Base-by-base conservation (phyloP, 1,140 invertebrate species). In the Babylonia areolata region DNA sequence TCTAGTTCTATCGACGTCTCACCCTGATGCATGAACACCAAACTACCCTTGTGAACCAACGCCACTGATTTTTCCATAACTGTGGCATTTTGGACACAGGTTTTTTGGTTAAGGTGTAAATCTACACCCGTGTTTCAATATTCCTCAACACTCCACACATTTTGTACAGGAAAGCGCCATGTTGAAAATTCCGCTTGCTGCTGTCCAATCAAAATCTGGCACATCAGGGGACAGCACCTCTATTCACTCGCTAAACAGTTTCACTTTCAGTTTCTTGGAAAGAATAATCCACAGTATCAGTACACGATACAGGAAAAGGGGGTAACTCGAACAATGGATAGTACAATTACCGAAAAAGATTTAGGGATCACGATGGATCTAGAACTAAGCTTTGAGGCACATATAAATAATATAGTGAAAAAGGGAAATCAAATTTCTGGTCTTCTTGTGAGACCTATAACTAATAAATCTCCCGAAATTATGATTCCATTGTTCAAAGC, bases 11-110 rank as follows among this genome's bases (percentile, higher is more conserved):
- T 23, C 15, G 51, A 82, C 1, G 33, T 28, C 28, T 39, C 33
- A 15, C 28, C 20, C 54, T 69, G 31, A 23, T 23, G 23, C 3
- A 82, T 20, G 15, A 12, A 82, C 35, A 82, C 9, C 35, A 82
- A 69, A 23, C 81, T 31, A 11, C 81, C 81, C 0, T 64, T 39
- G 20, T 69, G 35, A 37, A 39, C 54, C 31, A 64, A 0, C 2
- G 54, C 15, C 54, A 39, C 33, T 69, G 54, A 35, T n/a, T 82
- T n/a, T 3, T 69, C 54, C 81, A 82, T 82, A 5, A 35, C 81
- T 40, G 15, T 35, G 46, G 15, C 39, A 58, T 82, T 35, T 23
- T 58, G 2, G 6, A n/a, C 46, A 23, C 1, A 1, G 28, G 2
- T 37, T 35, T 35, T 28, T n/a, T 82, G 11, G 39, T 69, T 5